These are phyloP conservation scores for Tetanocera ferruginea DNA, from an alignment of 2,888 invertebrate species.

Conservation along the genomic window DNA sequence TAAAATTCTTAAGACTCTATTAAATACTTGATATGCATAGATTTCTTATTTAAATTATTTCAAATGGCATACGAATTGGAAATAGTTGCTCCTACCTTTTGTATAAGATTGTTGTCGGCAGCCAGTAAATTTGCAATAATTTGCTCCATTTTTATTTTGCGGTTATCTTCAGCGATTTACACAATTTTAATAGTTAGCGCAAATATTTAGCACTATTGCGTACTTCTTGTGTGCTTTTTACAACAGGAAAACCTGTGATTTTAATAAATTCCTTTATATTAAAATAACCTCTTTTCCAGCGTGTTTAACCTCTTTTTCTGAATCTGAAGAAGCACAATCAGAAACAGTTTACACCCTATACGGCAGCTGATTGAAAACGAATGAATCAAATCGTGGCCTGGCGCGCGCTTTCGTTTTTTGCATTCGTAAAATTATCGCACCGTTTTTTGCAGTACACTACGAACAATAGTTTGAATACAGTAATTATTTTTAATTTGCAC, in stretches of 20 bases:
- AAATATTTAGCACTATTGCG: conserved; percentile 15
- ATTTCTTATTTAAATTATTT: neutral
- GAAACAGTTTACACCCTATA: conserved; percentile 28
- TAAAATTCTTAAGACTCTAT: neutral
- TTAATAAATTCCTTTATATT: conserved; percentile 2
- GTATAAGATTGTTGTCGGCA: conserved; percentile 74
- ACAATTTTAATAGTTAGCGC: neutral
- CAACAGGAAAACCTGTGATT: neutral
- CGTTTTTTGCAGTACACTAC: neutral
- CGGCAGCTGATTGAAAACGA: conserved; percentile 37
- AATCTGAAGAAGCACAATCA: neutral
- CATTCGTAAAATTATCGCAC: conserved; percentile 15
- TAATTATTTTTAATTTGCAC: conserved; percentile 19
- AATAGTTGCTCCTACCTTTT: conserved; percentile 71
- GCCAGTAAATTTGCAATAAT: conserved; percentile 75
- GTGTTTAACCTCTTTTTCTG: neutral
- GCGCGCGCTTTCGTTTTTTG: conserved; percentile 16
- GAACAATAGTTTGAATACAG: neutral
- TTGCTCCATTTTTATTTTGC: conserved; percentile 71
- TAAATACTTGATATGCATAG: neutral
- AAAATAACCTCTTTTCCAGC: neutral
- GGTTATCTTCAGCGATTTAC: conserved; percentile 6
- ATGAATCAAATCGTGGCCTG: conserved; percentile 22
- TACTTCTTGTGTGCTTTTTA: neutral
- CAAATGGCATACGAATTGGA: neutral